A percentile compares a stretch with the other conserved stretches of the same genome.
These are phyloP conservation scores for Ommatoiulus sabulosus DNA, from an alignment of 2,888 invertebrate genomes.

Conservation along the genomic window DNA sequence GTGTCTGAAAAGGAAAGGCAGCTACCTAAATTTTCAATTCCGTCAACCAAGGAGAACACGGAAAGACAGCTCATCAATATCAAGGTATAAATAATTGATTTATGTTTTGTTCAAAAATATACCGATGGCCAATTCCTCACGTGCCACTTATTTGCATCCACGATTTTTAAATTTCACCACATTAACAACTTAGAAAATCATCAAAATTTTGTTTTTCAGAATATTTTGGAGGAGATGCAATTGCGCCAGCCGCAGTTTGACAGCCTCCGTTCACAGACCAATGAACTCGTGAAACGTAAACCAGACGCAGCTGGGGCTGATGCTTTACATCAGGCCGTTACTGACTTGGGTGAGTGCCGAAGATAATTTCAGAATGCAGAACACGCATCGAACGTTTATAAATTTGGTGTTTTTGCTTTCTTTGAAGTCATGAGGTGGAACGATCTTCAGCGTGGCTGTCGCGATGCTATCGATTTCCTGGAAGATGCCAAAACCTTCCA, in stretches of 20 bases:
- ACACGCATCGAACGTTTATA: not conserved
- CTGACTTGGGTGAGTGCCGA: slow-evolving; percentile 77
- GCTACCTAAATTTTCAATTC: slow-evolving; percentile 83
- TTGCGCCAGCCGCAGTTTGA: slow-evolving; percentile 92
- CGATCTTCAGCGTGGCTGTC: slow-evolving; percentile 85
- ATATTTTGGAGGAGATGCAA: slow-evolving; percentile 88
- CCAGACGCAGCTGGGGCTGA: slow-evolving; percentile 87
- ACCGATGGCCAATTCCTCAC: not conserved
- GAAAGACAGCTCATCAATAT: slow-evolving; percentile 87
- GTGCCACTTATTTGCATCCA: too few relatives aligned
- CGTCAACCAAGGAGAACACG: slow-evolving; percentile 85
- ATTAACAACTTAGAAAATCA: not conserved
- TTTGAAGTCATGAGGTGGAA: slow-evolving; percentile 76
- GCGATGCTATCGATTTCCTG: slow-evolving; percentile 74
- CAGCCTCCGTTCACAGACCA: slow-evolving; percentile 88
- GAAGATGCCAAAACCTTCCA: slow-evolving; percentile 93
- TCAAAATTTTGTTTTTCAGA: slow-evolving; percentile 60
- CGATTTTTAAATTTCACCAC: not conserved
- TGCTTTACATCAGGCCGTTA: slow-evolving; percentile 83
- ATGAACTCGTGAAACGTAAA: slow-evolving; percentile 86
- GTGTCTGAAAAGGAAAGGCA: slow-evolving; percentile 87
- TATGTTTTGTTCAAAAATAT: too few relatives aligned
- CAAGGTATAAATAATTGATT: slow-evolving; percentile 70
- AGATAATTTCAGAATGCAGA: not conserved
- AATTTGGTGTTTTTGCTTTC: not conserved